These are phyloP conservation scores for Phthorimaea operculella DNA, from an alignment of 1,140 invertebrate genomes.

Conservation along the genomic window DNA sequence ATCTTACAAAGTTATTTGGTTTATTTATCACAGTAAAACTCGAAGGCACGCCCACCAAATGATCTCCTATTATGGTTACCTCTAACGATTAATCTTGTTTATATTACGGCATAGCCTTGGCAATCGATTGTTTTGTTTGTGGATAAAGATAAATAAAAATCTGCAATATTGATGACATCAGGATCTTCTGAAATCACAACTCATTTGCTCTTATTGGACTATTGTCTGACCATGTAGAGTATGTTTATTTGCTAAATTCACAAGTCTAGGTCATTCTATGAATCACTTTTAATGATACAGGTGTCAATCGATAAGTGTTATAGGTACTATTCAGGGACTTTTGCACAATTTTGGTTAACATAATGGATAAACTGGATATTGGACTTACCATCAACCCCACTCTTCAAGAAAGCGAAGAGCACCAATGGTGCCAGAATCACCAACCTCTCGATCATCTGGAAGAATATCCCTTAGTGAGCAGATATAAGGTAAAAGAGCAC, in stretches of 20 bases:
- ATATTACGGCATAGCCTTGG: background rate
- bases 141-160: background rate
- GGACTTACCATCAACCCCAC: conserved; percentile 43
- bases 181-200: no score
- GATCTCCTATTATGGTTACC: background rate
- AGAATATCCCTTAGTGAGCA: background rate
- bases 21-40: background rate
- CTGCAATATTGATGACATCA: background rate
- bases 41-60: conserved; percentile 1
- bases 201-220: no score
- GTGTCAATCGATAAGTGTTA: no score
- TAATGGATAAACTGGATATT: no score
- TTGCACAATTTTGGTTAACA: no score
- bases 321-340: no score
- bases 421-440: conserved; percentile 44
- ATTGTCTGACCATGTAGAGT: no score
- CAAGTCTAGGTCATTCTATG: no score
- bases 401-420: conserved; percentile 36
- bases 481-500: no score
- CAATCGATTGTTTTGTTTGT: conserved; percentile 2
- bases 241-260: no score
- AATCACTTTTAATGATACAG: no score
- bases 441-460: conserved; percentile 46
- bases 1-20: background rate
- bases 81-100: background rate